Conservation (phyloP, 2,113 vertebrate genomes). For the Takifugu flavidus region DNA sequence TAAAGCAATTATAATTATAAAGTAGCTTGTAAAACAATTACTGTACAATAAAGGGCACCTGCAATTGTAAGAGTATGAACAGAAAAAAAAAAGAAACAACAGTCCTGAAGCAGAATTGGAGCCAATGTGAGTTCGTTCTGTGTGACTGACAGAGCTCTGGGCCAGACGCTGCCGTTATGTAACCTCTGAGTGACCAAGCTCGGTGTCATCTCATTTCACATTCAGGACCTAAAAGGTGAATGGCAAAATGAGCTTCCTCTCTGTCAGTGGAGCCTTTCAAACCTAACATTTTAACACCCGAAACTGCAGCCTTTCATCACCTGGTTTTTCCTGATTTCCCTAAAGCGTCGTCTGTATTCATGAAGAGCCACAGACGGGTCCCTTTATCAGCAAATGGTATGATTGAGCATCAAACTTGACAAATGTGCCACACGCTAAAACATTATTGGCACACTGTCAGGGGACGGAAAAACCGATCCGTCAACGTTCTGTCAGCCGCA, state of each 20-base stretch:
- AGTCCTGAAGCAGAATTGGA: slow-evolving; percentile 21
- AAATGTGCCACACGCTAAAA: slow-evolving; percentile 34
- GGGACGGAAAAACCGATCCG: slow-evolving; percentile 23
- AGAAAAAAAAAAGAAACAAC: background rate
- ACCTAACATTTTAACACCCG: background rate
- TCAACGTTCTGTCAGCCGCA: slow-evolving; percentile 16
- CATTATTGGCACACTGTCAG: slow-evolving; percentile 24
- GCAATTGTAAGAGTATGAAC: no score
- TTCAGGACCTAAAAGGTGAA: slow-evolving; percentile 11
- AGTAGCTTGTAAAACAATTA: no score
- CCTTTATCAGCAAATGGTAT: slow-evolving; percentile 39
- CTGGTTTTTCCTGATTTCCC: no score
- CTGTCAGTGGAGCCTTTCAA: background rate
- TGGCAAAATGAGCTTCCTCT: background rate
- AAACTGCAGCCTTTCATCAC: background rate
- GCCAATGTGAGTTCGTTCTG: background rate
- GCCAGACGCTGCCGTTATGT: slow-evolving; percentile 27
- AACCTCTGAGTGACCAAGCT: slow-evolving; percentile 45
- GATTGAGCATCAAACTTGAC: slow-evolving; percentile 37
- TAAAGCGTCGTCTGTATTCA: no score
- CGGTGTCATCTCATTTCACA: slow-evolving; percentile 22
- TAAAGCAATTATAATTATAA: no score
- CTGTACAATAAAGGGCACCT: no score
- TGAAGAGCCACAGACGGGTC: slow-evolving; percentile 1
- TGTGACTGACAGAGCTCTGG: slow-evolving; percentile 44